phyloP scores from a whole-genome alignment of 1,140 invertebrate genomes.

The Hyphantria cunea region DNA sequence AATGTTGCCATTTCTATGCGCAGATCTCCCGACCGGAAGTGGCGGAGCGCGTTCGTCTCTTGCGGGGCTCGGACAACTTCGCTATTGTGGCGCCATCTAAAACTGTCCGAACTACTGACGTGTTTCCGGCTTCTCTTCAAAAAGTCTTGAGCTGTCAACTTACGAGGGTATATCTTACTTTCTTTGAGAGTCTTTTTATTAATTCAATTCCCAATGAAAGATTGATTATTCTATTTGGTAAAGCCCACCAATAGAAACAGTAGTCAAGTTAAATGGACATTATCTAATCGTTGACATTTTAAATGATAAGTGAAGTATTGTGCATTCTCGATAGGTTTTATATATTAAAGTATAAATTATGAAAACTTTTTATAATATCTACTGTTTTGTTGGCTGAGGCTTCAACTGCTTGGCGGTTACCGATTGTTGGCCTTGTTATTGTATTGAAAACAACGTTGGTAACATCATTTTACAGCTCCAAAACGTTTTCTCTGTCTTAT shows the following conservation, averaged over 20 bases:
- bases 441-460: no score
- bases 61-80: slow-evolving; percentile 57
- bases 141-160: slow-evolving; percentile 74
- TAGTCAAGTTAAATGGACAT: no score
- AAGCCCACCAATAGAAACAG: background rate
- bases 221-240: slow-evolving; percentile 52
- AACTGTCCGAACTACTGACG: slow-evolving; percentile 73
- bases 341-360: no score
- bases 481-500: no score
- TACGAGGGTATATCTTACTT: slow-evolving; percentile 63
- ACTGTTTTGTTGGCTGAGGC: no score
- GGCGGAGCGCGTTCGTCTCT: slow-evolving; percentile 48
- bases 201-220: slow-evolving; percentile 58
- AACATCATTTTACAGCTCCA: no score
- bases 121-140: slow-evolving; percentile 76
- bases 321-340: no score
- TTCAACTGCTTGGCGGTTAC: no score
- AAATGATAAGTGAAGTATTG: no score
- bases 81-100: slow-evolving; percentile 77
- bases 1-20: slow-evolving; percentile 80
- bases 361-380: no score
- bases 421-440: no score
- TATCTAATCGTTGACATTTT: no score
- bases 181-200: slow-evolving; percentile 76
- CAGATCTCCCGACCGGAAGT: slow-evolving; percentile 68